Percentiles rank a stretch among this genome's conserved stretches.
These are phyloP conservation scores for Bubalus kerabau DNA, from an alignment of 2,113 vertebrate species.

Conservation along the genomic window DNA sequence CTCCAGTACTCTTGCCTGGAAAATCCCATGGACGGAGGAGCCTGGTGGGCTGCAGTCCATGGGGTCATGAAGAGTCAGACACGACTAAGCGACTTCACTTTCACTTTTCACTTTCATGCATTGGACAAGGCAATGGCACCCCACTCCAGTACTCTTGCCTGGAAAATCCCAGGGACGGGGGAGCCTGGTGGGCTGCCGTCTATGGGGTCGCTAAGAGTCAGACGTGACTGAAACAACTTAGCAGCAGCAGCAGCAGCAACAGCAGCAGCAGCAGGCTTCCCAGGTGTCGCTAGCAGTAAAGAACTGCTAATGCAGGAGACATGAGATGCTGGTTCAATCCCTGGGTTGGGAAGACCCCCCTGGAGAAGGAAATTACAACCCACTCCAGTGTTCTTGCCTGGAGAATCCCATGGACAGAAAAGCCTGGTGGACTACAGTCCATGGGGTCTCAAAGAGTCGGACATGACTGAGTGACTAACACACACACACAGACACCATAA, in stretches of 20 bases:
- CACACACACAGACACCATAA: not conserved
- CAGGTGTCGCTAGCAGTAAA: not conserved
- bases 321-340: not conserved
- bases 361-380: not conserved
- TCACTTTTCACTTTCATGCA: too few relatives aligned
- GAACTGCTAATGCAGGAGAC: not conserved
- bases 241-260: too few relatives aligned
- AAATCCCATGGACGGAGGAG: not conserved
- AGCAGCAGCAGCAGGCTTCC: not conserved
- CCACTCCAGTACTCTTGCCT: too few relatives aligned
- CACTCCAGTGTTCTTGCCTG: not conserved
- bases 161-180: too few relatives aligned
- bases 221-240: too few relatives aligned
- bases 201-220: not conserved
- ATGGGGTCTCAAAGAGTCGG: not conserved
- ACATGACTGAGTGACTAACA: not conserved
- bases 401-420: not conserved
- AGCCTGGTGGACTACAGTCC: not conserved
- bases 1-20: not conserved
- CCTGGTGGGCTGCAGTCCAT: not conserved
- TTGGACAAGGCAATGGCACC: too few relatives aligned
- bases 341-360: not conserved
- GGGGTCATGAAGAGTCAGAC: too few relatives aligned
- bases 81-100: accelerated
- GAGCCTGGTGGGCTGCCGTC: too few relatives aligned